phyloP scores from a whole-genome alignment of 1,140 invertebrate species.

The Idris sp. region DNA sequence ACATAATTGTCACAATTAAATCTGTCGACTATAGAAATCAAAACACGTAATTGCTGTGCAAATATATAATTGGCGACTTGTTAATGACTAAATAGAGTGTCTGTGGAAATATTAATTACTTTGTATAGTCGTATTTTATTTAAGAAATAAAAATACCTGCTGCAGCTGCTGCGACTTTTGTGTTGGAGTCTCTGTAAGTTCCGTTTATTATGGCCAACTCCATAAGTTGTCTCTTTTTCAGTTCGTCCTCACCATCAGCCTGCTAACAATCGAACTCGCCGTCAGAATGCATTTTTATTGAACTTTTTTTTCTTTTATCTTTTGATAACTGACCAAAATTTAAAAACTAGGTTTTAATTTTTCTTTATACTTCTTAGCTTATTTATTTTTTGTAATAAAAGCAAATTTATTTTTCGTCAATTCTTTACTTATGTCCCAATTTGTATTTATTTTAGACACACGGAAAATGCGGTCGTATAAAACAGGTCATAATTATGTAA shows the following conservation, averaged over 20 bases:
- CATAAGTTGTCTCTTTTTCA: constrained; percentile 99
- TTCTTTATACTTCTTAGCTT: too few relatives aligned
- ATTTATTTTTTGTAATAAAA: too few relatives aligned
- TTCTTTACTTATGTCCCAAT: constrained; percentile 22
- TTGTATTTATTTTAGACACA: constrained; percentile 55
- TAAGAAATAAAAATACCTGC: constrained; percentile 77
- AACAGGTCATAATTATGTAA: constrained; percentile 60
- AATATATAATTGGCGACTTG: constrained; percentile 41
- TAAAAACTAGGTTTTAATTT: too few relatives aligned
- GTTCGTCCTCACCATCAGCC: constrained; percentile 99
- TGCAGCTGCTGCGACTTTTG: constrained; percentile 87
- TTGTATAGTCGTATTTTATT: too few relatives aligned
- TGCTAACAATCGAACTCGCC: constrained; percentile 81
- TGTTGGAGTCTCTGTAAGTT: constrained; percentile 97
- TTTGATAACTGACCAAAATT: constrained; percentile 19
- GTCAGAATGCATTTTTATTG: constrained; percentile 66
- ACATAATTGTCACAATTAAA: neutral
- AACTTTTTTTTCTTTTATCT: neutral
- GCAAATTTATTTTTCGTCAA: too few relatives aligned
- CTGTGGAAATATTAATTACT: constrained; percentile 6
- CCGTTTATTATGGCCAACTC: constrained; percentile 99
- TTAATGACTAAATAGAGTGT: constrained; percentile 11
- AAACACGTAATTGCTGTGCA: constrained; percentile 6
- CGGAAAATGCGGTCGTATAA: constrained; percentile 51
- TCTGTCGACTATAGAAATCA: constrained; percentile 2